phyloP scores from a whole-genome alignment of 2,797 vertebrate species.

The Falco berigora region DNA sequence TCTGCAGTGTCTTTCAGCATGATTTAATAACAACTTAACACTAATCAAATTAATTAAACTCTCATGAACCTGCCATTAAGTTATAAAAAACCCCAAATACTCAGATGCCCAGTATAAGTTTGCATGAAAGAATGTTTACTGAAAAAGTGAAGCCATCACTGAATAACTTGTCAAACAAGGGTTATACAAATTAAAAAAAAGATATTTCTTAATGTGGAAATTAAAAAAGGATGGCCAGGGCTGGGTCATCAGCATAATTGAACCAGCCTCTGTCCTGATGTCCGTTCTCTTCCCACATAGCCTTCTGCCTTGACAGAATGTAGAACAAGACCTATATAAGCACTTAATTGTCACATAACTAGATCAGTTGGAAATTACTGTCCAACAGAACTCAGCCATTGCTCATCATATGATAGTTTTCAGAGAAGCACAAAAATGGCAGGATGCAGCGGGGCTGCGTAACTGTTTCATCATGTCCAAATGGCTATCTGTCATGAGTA shows the following conservation, averaged over 20 bases:
- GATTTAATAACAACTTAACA: neutral
- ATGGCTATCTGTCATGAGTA: neutral
- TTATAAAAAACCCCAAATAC: neutral
- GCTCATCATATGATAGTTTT: neutral
- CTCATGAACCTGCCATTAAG: neutral
- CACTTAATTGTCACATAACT: neutral
- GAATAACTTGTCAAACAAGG: neutral
- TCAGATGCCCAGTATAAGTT: neutral
- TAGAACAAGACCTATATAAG: neutral
- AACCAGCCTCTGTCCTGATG: neutral
- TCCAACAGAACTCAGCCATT: neutral
- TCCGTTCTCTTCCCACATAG: neutral
- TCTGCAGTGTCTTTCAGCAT: neutral
- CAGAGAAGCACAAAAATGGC: neutral
- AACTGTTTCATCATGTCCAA: neutral
- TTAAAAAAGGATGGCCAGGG: neutral
- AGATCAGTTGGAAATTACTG: neutral
- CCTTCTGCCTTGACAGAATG: neutral
- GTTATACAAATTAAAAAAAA: neutral
- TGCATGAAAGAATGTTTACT: neutral
- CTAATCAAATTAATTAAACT: neutral
- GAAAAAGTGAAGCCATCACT: neutral
- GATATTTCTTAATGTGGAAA: neutral
- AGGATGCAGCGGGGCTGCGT: fast-evolving
- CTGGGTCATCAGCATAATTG: neutral